Conservation (phyloP, 2,888 invertebrate genomes). For the Pandemis cinnamomeana region DNA sequence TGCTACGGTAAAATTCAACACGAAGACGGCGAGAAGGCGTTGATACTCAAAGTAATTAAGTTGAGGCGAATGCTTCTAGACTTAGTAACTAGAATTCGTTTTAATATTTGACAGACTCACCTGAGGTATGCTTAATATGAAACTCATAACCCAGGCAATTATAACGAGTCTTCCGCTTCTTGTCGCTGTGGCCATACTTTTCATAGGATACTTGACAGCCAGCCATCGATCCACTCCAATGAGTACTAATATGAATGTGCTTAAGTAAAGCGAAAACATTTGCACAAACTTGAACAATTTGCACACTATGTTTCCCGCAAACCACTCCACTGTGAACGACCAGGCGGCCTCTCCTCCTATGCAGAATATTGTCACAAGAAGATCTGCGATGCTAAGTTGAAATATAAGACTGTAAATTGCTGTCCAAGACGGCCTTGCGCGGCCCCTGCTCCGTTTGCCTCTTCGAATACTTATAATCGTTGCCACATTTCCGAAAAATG, state of each 20-base stretch:
- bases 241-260: constrained; percentile 92
- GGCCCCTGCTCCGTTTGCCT: constrained; percentile 84
- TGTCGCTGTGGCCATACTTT: constrained; percentile 86
- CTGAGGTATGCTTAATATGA: constrained; percentile 92
- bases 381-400: constrained; percentile 92
- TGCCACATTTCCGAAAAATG: constrained; percentile 89
- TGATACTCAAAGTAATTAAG: constrained; percentile 27
- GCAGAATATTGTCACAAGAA: constrained; percentile 92
- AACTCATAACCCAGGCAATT: constrained; percentile 89
- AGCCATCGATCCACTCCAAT: constrained; percentile 93
- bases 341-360: constrained; percentile 92
- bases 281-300: constrained; percentile 92
- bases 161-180: constrained; percentile 88
- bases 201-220: constrained; percentile 92
- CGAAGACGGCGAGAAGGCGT: background rate
- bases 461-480: constrained; percentile 90
- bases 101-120: constrained; percentile 77
- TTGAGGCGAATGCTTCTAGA: constrained; percentile 6
- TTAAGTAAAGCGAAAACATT: constrained; percentile 92
- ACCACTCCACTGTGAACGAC: constrained; percentile 92
- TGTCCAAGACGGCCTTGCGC: constrained; percentile 86
- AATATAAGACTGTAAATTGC: constrained; percentile 91
- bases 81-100: constrained; percentile 1
- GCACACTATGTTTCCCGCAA: constrained; percentile 90
- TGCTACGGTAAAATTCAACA: constrained; percentile 44